Conservation (phyloP, 30 jellyfish, hydroid and myxozoan genomes). For the Hydra vulgaris region DNA sequence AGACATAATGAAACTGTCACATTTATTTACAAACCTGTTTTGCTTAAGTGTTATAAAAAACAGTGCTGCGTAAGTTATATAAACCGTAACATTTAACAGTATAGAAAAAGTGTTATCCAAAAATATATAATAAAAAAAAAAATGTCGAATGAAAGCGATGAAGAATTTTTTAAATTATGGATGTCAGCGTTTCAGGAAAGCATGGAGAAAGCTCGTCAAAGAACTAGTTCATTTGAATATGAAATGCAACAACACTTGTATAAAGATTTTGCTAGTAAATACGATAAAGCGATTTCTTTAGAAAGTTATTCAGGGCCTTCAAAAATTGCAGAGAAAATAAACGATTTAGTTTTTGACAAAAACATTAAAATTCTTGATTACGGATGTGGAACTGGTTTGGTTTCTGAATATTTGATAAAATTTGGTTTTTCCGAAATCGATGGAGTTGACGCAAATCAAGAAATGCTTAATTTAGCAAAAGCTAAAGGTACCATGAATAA, state of each 20-base stretch:
- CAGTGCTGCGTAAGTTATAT: too few species aligned
- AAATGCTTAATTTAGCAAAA: slow-evolving; percentile 5
- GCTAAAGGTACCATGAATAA: slow-evolving; percentile 16
- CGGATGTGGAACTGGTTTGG: slow-evolving; percentile 40
- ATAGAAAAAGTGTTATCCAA: too few species aligned
- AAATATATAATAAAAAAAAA: too few species aligned
- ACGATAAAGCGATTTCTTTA: slow-evolving; percentile 18
- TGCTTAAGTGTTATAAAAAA: too few species aligned
- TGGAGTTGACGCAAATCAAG: slow-evolving; percentile 26
- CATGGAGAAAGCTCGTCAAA: slow-evolving; percentile 13
- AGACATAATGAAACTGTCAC: too few species aligned
- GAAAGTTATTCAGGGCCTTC: slow-evolving; percentile 26
- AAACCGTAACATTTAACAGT: too few species aligned
- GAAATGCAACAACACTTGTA: slow-evolving; percentile 19
- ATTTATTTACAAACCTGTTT: too few species aligned
- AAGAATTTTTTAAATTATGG: slow-evolving; percentile 24
- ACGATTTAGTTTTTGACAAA: slow-evolving; percentile 3
- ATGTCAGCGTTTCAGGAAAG: slow-evolving; percentile 21
- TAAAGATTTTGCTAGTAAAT: slow-evolving; percentile 6
- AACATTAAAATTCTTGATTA: slow-evolving; percentile 22
- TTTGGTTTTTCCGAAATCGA: slow-evolving; percentile 17
- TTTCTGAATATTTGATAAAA: slow-evolving; percentile 13
- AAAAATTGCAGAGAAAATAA: slow-evolving; percentile 15
- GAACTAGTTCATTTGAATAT: neutral
- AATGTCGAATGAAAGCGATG: slow-evolving; percentile 6